These are phyloP conservation scores for Oriolus oriolus DNA, from an alignment of 2,113 vertebrate genomes.

Conservation along the genomic window DNA sequence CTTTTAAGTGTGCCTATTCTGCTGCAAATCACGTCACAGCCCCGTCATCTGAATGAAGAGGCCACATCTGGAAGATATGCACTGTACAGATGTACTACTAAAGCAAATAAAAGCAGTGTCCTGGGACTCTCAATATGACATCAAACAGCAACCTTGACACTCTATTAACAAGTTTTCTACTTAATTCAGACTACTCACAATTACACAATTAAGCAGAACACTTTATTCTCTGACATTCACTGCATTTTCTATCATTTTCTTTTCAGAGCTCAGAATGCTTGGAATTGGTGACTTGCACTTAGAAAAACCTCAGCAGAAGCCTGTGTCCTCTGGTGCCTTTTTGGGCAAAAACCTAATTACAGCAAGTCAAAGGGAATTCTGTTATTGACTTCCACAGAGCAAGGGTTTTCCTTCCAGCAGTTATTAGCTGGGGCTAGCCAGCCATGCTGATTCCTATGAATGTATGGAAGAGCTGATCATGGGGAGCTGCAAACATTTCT, in stretches of 20 bases:
- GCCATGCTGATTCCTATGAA: not conserved
- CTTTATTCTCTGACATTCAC: not conserved
- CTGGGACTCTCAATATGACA: not conserved
- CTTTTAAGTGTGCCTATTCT: not conserved
- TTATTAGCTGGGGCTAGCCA: not conserved
- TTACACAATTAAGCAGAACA: not conserved
- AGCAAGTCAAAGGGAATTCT: not conserved
- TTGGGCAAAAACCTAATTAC: not conserved
- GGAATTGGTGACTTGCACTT: not conserved
- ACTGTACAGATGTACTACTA: not conserved
- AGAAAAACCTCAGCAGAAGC: not conserved
- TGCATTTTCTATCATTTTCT: not conserved
- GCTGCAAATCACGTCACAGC: not conserved
- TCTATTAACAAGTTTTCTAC: not conserved
- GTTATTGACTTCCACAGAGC: not conserved
- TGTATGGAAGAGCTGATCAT: not conserved
- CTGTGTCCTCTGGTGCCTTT: not conserved
- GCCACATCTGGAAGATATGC: not conserved
- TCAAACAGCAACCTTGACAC: not conserved
- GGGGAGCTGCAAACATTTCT: not conserved
- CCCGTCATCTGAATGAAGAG: not conserved
- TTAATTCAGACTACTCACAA: not conserved
- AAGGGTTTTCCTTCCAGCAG: not conserved
- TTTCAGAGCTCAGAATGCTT: not conserved
- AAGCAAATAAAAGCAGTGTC: not conserved